Evolutionary conservation across 2,113 vertebrate genomes (phyloP).

Genomic region (Apodemus sylvaticus): DNA sequence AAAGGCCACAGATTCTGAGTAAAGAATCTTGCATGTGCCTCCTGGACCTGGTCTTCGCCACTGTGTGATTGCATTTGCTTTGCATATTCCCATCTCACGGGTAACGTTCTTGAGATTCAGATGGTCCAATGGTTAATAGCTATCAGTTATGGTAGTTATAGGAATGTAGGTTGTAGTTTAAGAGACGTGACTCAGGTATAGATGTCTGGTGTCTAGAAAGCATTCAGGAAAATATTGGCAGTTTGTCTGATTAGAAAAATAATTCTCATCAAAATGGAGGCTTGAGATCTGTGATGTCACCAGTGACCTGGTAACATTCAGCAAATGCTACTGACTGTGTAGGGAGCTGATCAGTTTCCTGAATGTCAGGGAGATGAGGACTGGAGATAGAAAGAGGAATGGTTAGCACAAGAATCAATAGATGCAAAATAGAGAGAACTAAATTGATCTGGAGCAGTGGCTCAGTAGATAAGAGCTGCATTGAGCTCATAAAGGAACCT

Average conservation of each 20-base stretch:
- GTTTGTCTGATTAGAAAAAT: background rate
- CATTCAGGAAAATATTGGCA: background rate
- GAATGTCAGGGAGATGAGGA: background rate
- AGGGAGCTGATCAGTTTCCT: background rate
- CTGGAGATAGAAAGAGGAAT: background rate
- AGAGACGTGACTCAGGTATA: background rate
- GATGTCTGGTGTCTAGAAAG: background rate
- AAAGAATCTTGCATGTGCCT: background rate
- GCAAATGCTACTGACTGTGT: background rate
- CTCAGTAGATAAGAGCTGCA: background rate
- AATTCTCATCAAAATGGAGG: background rate
- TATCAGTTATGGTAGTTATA: background rate
- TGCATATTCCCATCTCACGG: background rate
- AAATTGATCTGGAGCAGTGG: background rate
- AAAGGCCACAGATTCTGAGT: background rate
- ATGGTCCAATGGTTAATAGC: background rate
- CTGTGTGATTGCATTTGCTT: background rate
- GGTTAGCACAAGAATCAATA: background rate
- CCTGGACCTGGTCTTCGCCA: background rate
- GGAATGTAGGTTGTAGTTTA: background rate
- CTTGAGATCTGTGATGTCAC: background rate
- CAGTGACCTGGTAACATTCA: background rate
- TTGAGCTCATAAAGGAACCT: background rate
- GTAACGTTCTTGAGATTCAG: background rate
- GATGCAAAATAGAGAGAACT: too few relatives aligned